Conservation (phyloP, 2,113 vertebrate genomes). For the Ascaphus truei region DNA sequence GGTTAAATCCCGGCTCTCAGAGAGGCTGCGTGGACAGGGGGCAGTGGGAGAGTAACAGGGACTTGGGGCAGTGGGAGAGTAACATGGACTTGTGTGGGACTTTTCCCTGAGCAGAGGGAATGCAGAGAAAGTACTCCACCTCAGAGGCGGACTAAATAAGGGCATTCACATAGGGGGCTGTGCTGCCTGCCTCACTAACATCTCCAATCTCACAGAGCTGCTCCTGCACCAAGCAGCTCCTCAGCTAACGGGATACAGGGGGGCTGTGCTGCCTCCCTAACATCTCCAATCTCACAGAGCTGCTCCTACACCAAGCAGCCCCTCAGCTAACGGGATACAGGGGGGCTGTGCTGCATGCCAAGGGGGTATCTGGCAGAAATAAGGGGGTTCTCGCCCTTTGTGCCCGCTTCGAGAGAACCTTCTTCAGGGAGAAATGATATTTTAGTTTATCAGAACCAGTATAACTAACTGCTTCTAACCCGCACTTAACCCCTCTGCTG, state of each 20-base stretch:
- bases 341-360: not conserved
- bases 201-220: not conserved
- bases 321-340: no score
- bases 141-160: conserved; percentile 49
- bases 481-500: no score
- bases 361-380: not conserved
- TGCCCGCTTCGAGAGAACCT: not conserved
- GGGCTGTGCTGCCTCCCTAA: not conserved
- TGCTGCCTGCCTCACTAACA: not conserved
- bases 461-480: no score
- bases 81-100: conserved; percentile 3
- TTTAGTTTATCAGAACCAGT: no score
- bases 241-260: no score
- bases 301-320: no score
- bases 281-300: not conserved
- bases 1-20: not conserved
- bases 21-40: not conserved
- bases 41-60: not conserved
- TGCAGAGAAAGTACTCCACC: conserved; percentile 33
- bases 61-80: not conserved
- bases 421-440: no score
- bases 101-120: conserved; percentile 16
- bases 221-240: no score
- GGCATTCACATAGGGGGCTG: conserved; percentile 29
- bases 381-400: not conserved